These are phyloP conservation scores for Lathamus discolor DNA, from an alignment of 2,113 vertebrate species.

Conservation along the genomic window DNA sequence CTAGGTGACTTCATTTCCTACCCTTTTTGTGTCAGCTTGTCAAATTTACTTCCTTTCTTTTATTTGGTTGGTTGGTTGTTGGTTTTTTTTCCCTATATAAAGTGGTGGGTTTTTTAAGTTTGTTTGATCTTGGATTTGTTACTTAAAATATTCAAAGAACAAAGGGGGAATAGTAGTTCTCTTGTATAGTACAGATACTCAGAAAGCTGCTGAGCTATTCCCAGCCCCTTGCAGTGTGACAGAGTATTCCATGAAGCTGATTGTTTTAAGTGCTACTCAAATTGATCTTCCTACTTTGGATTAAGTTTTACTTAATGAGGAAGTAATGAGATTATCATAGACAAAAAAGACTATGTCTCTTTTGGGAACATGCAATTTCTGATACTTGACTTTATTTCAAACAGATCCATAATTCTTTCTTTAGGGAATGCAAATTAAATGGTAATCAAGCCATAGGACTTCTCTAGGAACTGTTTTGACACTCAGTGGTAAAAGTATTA, in stretches of 20 bases:
- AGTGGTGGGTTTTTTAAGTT: neutral
- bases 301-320: conserved; percentile 48
- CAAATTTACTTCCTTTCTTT: neutral
- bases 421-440: neutral
- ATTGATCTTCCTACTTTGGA: conserved; percentile 45
- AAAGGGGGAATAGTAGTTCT: neutral
- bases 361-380: neutral
- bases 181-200: neutral
- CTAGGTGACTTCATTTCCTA: conserved; percentile 2
- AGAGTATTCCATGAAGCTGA: neutral
- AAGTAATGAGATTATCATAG: conserved; percentile 23
- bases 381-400: neutral
- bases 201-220: neutral
- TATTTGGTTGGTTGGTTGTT: neutral
- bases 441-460: neutral
- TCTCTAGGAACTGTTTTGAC: conserved; percentile 1
- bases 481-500: neutral
- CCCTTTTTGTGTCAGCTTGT: neutral
- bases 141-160: neutral
- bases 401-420: neutral
- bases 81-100: neutral
- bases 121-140: conserved; percentile 6
- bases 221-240: neutral
- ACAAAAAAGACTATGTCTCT: neutral
- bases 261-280: conserved; percentile 37